A percentile compares a stretch with the other conserved stretches of the same genome.
phyloP scores from a whole-genome alignment of 2,888 invertebrate species.

The Heteropelma amictum region DNA sequence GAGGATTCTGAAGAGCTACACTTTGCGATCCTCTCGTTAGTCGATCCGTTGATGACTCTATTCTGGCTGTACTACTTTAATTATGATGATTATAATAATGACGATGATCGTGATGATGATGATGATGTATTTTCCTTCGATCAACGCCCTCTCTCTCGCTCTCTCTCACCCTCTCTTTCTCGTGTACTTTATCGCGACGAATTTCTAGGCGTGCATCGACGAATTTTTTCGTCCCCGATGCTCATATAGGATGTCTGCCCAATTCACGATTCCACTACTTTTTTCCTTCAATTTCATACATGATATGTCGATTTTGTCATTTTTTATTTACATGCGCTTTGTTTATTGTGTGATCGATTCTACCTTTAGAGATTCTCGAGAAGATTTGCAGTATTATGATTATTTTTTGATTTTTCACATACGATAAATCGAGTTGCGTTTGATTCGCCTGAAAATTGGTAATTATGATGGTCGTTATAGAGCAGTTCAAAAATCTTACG shows the following conservation, averaged over 20 bases:
- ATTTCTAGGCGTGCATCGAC: not conserved
- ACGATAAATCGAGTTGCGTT: no score
- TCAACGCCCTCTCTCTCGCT: not conserved
- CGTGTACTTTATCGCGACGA: not conserved
- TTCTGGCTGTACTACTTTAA: not conserved
- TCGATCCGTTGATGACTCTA: slow-evolving; percentile 23
- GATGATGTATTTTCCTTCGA: not conserved
- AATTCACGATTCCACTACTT: not conserved
- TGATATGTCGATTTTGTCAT: slow-evolving; percentile 51
- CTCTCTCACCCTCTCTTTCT: not conserved
- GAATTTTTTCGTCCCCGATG: not conserved
- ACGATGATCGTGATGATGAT: not conserved
- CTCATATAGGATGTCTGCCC: not conserved
- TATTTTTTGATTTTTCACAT: not conserved
- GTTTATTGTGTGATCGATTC: not conserved
- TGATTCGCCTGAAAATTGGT: no score
- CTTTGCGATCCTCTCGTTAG: slow-evolving; percentile 16
- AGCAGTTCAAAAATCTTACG: no score
- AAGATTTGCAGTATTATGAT: not conserved
- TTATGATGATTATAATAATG: slow-evolving; percentile 5
- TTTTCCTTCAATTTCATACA: slow-evolving; percentile 27
- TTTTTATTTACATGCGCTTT: slow-evolving; percentile 49
- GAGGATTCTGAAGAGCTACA: slow-evolving; percentile 14
- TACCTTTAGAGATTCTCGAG: not conserved
- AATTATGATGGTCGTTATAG: no score